Percentiles rank a stretch among this genome's conserved stretches.
Conservation (phyloP, 2,797 vertebrate genomes). For the Psittacula echo region DNA sequence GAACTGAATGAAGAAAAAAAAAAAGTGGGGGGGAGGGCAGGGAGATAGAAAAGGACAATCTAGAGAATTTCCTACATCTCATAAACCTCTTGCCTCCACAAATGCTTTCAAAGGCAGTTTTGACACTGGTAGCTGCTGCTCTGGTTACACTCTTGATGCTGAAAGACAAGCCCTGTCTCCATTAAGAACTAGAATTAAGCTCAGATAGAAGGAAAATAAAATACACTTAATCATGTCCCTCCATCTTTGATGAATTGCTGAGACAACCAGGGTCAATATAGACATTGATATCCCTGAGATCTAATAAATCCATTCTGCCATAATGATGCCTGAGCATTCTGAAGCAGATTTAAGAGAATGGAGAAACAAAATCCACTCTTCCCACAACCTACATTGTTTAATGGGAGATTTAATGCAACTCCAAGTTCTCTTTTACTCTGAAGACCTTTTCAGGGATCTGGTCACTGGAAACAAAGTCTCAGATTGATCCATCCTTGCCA, state of each 20-base stretch:
- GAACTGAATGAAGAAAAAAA: neutral
- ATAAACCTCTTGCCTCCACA: neutral
- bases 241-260: neutral
- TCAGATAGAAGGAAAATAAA: neutral
- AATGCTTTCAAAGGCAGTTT: neutral
- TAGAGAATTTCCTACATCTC: neutral
- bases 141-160: neutral
- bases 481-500: neutral
- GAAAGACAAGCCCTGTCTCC: neutral
- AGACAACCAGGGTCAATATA: neutral
- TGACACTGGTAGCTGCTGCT: neutral
- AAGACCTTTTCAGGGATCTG: neutral
- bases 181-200: neutral
- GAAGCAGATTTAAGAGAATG: neutral
- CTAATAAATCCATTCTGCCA: neutral
- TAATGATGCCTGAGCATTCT: neutral
- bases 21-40: neutral
- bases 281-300: neutral
- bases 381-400: neutral
- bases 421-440: neutral
- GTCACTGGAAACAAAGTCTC: neutral
- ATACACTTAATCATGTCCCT: neutral
- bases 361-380: neutral
- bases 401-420: neutral
- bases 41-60: neutral